Evolutionary conservation across 2,888 invertebrate species (phyloP), one percentile per base, ranked within the genome.

Genomic region (Falcaria lacertinaria): DNA sequence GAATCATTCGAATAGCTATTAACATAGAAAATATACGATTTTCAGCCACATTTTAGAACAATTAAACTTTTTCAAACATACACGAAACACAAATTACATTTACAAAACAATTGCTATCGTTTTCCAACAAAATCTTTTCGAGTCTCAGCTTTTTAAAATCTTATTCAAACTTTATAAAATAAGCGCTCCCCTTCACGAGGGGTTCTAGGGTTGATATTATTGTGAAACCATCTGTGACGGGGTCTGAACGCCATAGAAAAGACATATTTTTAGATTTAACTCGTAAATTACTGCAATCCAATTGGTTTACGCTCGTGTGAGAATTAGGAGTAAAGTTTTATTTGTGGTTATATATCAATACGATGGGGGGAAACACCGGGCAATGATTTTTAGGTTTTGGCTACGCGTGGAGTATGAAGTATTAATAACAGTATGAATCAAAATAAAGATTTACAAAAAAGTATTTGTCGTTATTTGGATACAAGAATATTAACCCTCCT

Each of bases 201-300:
- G 81, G 68, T 68, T 74, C 67, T 52, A 50, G 61, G 63, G 68
- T 63, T 61, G 75, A 76, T 81, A 82, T 82, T 87, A 86, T 87
- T 86, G 88, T 85, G 86, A 72, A 85, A 82, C 86, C 88, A 88
- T 87, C 88, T 89, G 88, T 82, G 87, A 84, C 87, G 79, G 68
- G 61, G 67, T 54, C 57, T 70, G 73, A 73, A 74, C 79, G 80
- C 77, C 73, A 84, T 85, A 74, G 80, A 74, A 80, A 79, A 82
- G 85, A 84, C 87, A 88, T 88, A 88, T 88, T 89, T 88, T 88
- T 86, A 86, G 86, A 86, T 86, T 85, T 85, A 80, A 79, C 84
- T 85, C 84, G 80, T 88, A 88, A 88, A 87, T 88, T 86, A 85
- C 85, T 81, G 68, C 76, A 62, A 81, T 82, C 77, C 80, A 84